Percentiles rank a stretch among this genome's conserved stretches.
Evolutionary conservation across 37 sponge, comb jelly and placozoan genomes (phyloP).

Genomic region (Geodia barretti): DNA sequence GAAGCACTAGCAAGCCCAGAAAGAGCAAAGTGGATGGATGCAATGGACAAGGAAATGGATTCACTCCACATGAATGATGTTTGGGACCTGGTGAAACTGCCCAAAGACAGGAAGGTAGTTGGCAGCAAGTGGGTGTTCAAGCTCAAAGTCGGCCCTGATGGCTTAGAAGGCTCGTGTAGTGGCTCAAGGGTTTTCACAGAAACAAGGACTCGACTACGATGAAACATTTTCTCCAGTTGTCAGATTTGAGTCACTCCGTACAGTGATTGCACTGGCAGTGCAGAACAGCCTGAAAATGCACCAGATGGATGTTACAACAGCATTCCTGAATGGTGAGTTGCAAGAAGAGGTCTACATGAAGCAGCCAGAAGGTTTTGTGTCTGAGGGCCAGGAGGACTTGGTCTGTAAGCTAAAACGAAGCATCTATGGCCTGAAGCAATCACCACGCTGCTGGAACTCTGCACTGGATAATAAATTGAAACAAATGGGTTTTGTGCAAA

Average conservation of each 20-base stretch:
- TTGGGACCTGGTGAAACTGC: slow-evolving; percentile 34
- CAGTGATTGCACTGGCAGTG: slow-evolving; percentile 51
- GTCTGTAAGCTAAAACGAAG: too few species aligned
- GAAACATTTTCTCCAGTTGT: slow-evolving; percentile 64
- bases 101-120: slow-evolving; percentile 1
- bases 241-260: slow-evolving; percentile 40
- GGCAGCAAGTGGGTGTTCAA: slow-evolving; percentile 65
- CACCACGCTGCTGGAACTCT: slow-evolving; percentile 66
- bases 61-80: too few species aligned
- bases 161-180: too few species aligned
- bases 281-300: slow-evolving; percentile 50
- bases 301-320: slow-evolving; percentile 58
- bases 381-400: too few species aligned
- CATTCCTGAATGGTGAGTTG: slow-evolving; percentile 49
- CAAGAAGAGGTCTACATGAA: slow-evolving; percentile 65
- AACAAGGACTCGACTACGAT: slow-evolving; percentile 59
- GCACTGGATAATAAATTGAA: slow-evolving; percentile 53
- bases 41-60: too few species aligned
- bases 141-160: too few species aligned
- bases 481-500: slow-evolving; percentile 51
- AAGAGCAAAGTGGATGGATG: too few species aligned
- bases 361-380: too few species aligned
- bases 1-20: too few species aligned
- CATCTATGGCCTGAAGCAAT: too few species aligned
- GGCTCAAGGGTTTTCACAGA: too few species aligned